Percentiles rank a stretch among this genome's conserved stretches.
phyloP scores from a whole-genome alignment of 2,888 invertebrate genomes.

The Endotricha flammealis region DNA sequence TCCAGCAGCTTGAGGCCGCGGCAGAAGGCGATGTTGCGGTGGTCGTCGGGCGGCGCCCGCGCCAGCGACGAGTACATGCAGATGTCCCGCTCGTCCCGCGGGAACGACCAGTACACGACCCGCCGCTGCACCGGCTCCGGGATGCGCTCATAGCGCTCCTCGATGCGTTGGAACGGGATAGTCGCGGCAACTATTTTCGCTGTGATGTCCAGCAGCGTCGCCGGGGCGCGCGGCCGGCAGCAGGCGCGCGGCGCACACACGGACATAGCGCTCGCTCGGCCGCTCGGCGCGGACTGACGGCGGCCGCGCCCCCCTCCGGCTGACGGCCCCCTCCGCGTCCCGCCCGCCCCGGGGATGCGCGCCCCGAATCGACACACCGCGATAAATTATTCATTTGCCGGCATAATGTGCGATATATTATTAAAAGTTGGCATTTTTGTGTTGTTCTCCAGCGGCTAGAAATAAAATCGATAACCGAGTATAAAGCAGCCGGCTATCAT shows the following conservation, averaged over 20 bases:
- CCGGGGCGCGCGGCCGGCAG: conserved; percentile 80
- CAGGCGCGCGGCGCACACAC: conserved; percentile 75
- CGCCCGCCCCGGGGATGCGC: conserved; percentile 56
- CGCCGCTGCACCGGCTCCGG: conserved; percentile 92
- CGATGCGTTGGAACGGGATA: conserved; percentile 91
- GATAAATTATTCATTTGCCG: conserved; percentile 76
- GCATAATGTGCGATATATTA: conserved; percentile 77
- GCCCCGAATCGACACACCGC: conserved; percentile 70
- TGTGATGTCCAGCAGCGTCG: conserved; percentile 88
- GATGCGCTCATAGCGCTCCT: conserved; percentile 91
- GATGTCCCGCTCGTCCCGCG: conserved; percentile 91
- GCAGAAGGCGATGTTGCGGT: conserved; percentile 90
- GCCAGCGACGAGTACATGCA: conserved; percentile 92
- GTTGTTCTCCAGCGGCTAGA: conserved; percentile 44
- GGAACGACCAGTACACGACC: conserved; percentile 94
- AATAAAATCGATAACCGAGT: conserved; percentile 49
- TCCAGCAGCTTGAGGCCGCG: conserved; percentile 91
- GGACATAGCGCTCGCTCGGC: conserved; percentile 75
- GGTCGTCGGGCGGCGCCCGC: conserved; percentile 81
- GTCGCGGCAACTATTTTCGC: conserved; percentile 90
- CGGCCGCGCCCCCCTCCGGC: conserved; percentile 35
- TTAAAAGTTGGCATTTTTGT: conserved; percentile 76
- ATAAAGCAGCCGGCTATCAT: conserved; percentile 30
- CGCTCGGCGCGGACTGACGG: conserved; percentile 73
- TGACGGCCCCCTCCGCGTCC: conserved; percentile 27